These are phyloP conservation scores for Rhopalosiphum maidis DNA, from an alignment of 1,140 invertebrate genomes.

Conservation along the genomic window DNA sequence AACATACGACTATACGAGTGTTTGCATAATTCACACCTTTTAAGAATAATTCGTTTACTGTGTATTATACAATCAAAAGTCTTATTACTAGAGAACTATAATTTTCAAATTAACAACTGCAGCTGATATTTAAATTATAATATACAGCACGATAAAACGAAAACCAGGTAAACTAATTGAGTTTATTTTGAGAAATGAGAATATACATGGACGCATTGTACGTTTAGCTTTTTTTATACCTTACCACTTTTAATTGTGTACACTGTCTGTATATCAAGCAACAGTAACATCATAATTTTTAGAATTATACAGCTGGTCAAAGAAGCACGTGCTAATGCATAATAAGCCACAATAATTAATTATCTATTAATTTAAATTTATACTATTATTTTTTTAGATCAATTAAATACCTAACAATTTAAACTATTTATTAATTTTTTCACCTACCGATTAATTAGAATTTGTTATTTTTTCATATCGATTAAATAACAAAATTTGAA, in stretches of 20 bases:
- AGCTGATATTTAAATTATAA: not conserved
- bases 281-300: too few species aligned
- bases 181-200: not conserved
- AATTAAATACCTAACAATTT: too few species aligned
- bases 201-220: too few species aligned
- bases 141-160: not conserved
- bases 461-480: too few species aligned
- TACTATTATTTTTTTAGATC: too few species aligned
- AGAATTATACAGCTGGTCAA: not conserved
- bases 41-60: not conserved
- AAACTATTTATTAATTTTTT: too few species aligned
- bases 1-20: not conserved
- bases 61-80: not conserved
- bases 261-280: not conserved
- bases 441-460: too few species aligned
- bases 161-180: not conserved
- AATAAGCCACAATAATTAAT: not conserved
- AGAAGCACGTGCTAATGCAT: too few species aligned
- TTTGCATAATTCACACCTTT: slow-evolving; percentile 45
- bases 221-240: not conserved
- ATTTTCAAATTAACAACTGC: not conserved
- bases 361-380: not conserved
- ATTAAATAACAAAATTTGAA: not conserved
- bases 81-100: not conserved
- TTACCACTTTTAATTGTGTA: not conserved